Percentiles rank a stretch among this genome's conserved stretches.
These are phyloP conservation scores for Crotalus helleri DNA, from an alignment of 2,113 vertebrate genomes.

Conservation along the genomic window DNA sequence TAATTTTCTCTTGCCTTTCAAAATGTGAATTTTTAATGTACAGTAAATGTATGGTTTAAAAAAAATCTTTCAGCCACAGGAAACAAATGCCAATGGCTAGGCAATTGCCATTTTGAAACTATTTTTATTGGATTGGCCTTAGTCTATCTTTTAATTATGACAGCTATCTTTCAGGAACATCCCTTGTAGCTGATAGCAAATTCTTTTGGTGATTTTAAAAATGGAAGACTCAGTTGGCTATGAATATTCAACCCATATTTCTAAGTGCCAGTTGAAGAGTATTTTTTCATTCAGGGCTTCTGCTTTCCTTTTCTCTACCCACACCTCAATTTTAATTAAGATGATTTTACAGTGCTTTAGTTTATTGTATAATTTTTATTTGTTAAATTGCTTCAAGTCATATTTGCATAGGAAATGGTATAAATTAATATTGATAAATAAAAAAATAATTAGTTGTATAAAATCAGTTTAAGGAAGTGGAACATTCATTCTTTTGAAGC, in stretches of 20 bases:
- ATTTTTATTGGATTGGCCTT: constrained; percentile 50
- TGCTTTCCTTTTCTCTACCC: not conserved
- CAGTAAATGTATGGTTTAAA: constrained; percentile 6
- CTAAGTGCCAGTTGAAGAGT: not conserved
- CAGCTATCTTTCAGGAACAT: constrained; percentile 37
- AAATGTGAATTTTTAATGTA: constrained; percentile 17
- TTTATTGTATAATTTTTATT: not conserved
- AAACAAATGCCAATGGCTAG: constrained; percentile 48
- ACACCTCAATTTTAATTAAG: not conserved
- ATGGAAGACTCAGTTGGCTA: constrained; percentile 42
- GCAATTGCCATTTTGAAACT: constrained; percentile 64
- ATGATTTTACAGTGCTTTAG: not conserved
- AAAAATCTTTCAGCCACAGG: constrained; percentile 37
- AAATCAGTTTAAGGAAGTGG: constrained; percentile 45
- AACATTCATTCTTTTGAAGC: constrained; percentile 55
- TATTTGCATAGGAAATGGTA: not conserved
- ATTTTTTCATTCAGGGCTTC: not conserved
- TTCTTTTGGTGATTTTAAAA: constrained; percentile 40
- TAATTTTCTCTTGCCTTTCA: constrained; percentile 46
- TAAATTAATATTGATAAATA: not conserved
- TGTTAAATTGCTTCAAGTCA: not conserved
- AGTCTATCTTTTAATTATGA: constrained; percentile 39
- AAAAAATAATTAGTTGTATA: not conserved
- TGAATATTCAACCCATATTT: constrained; percentile 32
- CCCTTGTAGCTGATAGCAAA: constrained; percentile 32